Base-by-base conservation (phyloP, 64 coral and sea anemone species). In the Astreopora myriophthalma region DNA sequence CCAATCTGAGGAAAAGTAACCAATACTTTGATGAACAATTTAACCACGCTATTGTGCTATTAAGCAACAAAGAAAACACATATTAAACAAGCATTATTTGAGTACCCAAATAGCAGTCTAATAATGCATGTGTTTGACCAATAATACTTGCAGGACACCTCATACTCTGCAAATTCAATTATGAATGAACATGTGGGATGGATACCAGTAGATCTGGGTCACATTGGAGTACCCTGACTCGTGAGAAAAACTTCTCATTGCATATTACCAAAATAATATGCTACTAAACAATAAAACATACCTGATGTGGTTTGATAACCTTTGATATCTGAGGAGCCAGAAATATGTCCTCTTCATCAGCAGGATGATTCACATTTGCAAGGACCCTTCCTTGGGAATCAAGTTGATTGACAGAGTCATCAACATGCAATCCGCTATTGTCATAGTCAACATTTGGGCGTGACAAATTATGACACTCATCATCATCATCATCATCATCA, bases 251-350 rank as follows among this genome's bases (percentile, higher is more conserved):
- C n/a, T n/a, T n/a, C n/a, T n/a, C n/a, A n/a, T n/a, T n/a, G n/a
- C n/a, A n/a, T n/a, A n/a, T n/a, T n/a, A n/a, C n/a, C 42, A 11
- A 46, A 46, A 46, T 46, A 46, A 46, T 11, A 4, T 6, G 42
- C 11, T 46, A 46, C 42, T 46, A 46, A 46, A 4, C 11, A 46
- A 46, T 6, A 6, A 8, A 58, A n/a, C 84, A 7, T 86, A 99
- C 97, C 97, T 99, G 97, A 51, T 99, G 97, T 44, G 97, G 86
- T 67, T 95, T 99, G 4, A 96, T 88, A 69, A 25, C 68, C 17
- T 84, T 91, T 10, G 94, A 69, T 35, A 99, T 71, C 17, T 93
- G 91, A 12, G 94, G 87, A 12, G 97, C 73, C 48, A 99, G 83
- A 86, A 96, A 99, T 64, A 99, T 93, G 39, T 99, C 94, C 26